Base-by-base conservation (phyloP, 92 coral and sea anemone species). In the Zoanthus sansibaricus region DNA sequence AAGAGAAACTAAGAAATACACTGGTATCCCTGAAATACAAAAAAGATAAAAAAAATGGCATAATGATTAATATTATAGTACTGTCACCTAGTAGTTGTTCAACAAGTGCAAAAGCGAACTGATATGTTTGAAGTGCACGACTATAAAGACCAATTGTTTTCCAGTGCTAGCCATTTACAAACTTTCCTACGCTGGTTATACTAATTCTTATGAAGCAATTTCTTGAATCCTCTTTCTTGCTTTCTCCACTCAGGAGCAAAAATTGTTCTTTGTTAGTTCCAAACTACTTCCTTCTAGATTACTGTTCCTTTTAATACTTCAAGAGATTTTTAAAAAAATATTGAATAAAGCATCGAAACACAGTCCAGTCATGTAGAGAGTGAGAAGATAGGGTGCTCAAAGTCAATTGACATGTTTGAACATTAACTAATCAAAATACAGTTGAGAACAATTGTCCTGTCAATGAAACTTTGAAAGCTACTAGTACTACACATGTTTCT, bases 381-480 rank as follows among this genome's bases (percentile, higher is more conserved):
- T 25, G 25, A 25, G 25, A 66, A 17, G 37, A 64, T n/a, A 64
- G 71, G 31, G 71, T 7, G 30, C 71, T 64, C 71, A 64, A 66
- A 66, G 71, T 67, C 72, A 12, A 67, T 44, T 67, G 37, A 14
- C 37, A 13, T 67, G 72, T 67, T 67, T 21, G 0, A 67, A 67
- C 13, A 2, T 67, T 67, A 0, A 67, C 72, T 37, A 64, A 64
- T 64, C 70, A 67, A 13, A 67, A 67, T 67, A 21, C 33, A 67
- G 42, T 21, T 67, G 44, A 67, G 72, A 67, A 67, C 72, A 67
- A 67, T 67, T 67, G 14, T 20, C 72, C 72, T 67, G 44, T 3
- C 72, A 67, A 67, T 18, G 72, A 67, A 67, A 67, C 72, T 67
- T 67, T 67, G 72, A 20, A 67, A 67, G 42, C 72, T 67, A 67